These are phyloP conservation scores for Arizona elegans DNA, from an alignment of 2,113 vertebrate species.

Conservation along the genomic window DNA sequence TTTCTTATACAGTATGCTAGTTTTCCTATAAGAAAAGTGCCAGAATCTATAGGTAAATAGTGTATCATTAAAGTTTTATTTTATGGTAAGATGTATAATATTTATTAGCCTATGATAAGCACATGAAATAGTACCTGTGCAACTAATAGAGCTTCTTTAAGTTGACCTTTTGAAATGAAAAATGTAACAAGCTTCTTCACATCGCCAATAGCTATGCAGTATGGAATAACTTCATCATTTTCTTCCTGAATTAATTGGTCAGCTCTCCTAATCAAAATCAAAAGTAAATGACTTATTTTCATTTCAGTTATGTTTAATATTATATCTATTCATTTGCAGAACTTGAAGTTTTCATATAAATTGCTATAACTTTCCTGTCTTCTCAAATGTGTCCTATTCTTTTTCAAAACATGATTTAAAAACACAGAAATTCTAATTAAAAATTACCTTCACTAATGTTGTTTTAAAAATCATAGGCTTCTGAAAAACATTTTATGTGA, in stretches of 20 bases:
- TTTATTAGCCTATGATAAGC: neutral
- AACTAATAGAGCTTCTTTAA: constrained; percentile 88
- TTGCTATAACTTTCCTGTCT: neutral
- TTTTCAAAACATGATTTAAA: neutral
- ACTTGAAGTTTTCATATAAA: neutral
- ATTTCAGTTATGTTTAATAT: neutral
- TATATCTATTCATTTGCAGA: neutral
- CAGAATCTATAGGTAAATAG: neutral
- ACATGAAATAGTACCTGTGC: constrained; percentile 80
- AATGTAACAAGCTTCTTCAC: constrained; percentile 87
- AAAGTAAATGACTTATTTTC: neutral
- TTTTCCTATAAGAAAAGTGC: neutral
- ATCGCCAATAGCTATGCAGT: constrained; percentile 89
- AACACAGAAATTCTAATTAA: neutral
- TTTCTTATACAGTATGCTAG: neutral
- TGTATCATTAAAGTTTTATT: neutral
- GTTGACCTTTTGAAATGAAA: constrained; percentile 89
- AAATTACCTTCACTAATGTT: neutral
- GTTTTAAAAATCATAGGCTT: neutral
- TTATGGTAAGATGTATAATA: neutral
- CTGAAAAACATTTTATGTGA: neutral
- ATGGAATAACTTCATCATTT: constrained; percentile 91
- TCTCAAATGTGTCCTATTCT: neutral
- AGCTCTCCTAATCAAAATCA: constrained; percentile 80
- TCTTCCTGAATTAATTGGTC: constrained; percentile 95